Percentiles rank a stretch among this genome's conserved stretches.
Evolutionary conservation across 37 sponge, comb jelly and placozoan genomes (phyloP).

Genomic region (Trichoplax adhaerens): DNA sequence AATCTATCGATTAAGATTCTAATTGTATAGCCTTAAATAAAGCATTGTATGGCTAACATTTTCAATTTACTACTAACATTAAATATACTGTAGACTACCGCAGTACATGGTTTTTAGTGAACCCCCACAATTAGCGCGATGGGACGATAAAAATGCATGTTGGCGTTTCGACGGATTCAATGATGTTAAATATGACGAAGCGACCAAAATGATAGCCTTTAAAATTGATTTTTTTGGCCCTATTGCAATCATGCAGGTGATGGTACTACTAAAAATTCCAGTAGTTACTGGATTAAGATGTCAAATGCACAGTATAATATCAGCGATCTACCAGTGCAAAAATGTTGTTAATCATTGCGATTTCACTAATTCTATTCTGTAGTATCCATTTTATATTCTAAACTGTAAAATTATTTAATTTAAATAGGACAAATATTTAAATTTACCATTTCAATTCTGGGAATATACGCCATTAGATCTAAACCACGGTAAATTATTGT

Average conservation of each 20-base stretch:
- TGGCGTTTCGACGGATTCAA: conserved; percentile 49
- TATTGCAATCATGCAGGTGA: conserved; percentile 39
- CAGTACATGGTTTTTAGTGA: conserved; percentile 16
- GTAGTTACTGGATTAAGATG: no score
- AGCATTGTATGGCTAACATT: background rate
- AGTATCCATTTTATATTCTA: background rate
- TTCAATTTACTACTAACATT: background rate
- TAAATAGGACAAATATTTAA: conserved; percentile 34
- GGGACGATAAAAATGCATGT: conserved; percentile 39
- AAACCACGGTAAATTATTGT: conserved; percentile 30
- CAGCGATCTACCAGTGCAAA: background rate
- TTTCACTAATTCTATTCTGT: background rate
- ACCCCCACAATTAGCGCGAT: conserved; percentile 46
- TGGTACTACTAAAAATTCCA: no score
- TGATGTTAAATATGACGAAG: conserved; percentile 36
- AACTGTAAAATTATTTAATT: background rate
- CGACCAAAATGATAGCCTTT: conserved; percentile 20
- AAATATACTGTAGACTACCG: background rate
- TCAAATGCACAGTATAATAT: no score
- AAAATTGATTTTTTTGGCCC: conserved; percentile 27
- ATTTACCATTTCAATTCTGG: conserved; percentile 75
- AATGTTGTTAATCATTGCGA: background rate
- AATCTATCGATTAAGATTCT: background rate
- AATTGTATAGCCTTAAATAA: background rate
- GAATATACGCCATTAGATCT: conserved; percentile 29